These are phyloP conservation scores for Heliothis subflexa DNA, from an alignment of 1,140 invertebrate genomes.

Conservation along the genomic window DNA sequence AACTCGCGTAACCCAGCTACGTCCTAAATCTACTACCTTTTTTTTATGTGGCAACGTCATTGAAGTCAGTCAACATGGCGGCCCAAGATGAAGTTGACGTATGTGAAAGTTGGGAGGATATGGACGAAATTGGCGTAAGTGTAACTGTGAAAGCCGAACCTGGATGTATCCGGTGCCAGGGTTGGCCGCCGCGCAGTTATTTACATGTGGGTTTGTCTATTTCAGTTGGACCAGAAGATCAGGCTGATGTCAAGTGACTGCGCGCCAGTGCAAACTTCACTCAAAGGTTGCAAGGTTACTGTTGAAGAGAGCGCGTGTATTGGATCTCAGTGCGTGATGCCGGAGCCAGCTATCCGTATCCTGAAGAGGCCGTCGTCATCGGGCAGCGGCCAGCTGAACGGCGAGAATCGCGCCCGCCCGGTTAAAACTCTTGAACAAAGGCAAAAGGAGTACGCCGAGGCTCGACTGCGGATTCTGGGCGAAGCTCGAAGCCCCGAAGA, in stretches of 20 bases:
- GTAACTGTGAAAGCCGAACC: constrained; percentile 64
- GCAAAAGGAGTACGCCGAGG: constrained; percentile 95
- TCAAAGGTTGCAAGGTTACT: constrained; percentile 84
- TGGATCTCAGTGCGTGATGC: constrained; percentile 85
- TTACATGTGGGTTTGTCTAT: constrained; percentile 63
- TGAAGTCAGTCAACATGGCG: constrained; percentile 81
- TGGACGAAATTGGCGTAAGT: constrained; percentile 89
- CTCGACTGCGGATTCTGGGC: constrained; percentile 93
- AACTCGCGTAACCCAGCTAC: constrained; percentile 31
- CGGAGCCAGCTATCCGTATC: constrained; percentile 93
- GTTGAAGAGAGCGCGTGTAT: constrained; percentile 85
- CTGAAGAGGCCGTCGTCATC: constrained; percentile 90
- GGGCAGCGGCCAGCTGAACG: constrained; percentile 83
- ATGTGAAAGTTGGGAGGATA: constrained; percentile 94
- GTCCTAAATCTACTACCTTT: constrained; percentile 33
- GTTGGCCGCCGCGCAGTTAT: constrained; percentile 35
- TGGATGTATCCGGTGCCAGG: constrained; percentile 40
- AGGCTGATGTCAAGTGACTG: constrained; percentile 80
- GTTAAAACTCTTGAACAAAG: constrained; percentile 94
- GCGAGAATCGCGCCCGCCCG: constrained; percentile 88
- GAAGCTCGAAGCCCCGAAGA: constrained; percentile 93
- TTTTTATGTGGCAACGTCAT: constrained; percentile 42
- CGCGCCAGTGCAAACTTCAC: constrained; percentile 68
- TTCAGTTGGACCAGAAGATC: constrained; percentile 83
- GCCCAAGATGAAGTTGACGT: constrained; percentile 86